Evolutionary conservation across 2,888 invertebrate genomes (phyloP).

Genomic region (Rapana venosa): DNA sequence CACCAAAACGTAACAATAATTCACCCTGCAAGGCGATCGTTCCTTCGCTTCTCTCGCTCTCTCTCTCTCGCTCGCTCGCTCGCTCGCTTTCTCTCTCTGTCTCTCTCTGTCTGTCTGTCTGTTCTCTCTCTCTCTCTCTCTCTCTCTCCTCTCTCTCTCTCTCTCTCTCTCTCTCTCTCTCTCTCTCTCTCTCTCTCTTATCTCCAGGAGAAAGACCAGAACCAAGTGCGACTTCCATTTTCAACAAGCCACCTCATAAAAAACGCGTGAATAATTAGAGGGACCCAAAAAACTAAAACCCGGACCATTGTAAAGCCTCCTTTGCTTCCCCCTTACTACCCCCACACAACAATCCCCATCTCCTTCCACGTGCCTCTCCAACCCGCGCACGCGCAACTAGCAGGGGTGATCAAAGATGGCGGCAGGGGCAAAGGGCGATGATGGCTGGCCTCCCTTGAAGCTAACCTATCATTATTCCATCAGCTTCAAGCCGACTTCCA

Average conservation of each 20-base stretch:
- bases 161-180: background rate
- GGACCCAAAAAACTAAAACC: background rate
- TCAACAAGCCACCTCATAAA: background rate
- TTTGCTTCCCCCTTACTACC: background rate
- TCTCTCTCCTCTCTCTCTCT: too few species aligned
- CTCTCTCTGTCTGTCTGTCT: background rate
- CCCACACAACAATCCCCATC: background rate
- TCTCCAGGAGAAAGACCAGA: too few species aligned
- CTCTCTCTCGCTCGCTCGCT: background rate
- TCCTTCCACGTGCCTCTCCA: background rate
- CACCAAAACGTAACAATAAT: background rate
- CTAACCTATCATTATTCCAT: background rate
- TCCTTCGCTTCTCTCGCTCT: background rate
- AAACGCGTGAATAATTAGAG: constrained; percentile 1
- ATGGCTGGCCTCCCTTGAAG: too few species aligned
- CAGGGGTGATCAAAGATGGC: background rate
- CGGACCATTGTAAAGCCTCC: background rate
- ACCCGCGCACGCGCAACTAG: background rate
- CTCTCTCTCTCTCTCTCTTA: background rate
- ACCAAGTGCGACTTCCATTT: too few species aligned
- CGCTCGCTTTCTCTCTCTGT: background rate
- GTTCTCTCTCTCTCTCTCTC: background rate
- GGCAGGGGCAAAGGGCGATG: background rate
- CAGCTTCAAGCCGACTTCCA: background rate
- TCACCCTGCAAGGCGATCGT: too few species aligned